A percentile compares a stretch with the other conserved stretches of the same genome.
Evolutionary conservation across 2,113 vertebrate species (phyloP).

Genomic region (Catharus fuscescens): DNA sequence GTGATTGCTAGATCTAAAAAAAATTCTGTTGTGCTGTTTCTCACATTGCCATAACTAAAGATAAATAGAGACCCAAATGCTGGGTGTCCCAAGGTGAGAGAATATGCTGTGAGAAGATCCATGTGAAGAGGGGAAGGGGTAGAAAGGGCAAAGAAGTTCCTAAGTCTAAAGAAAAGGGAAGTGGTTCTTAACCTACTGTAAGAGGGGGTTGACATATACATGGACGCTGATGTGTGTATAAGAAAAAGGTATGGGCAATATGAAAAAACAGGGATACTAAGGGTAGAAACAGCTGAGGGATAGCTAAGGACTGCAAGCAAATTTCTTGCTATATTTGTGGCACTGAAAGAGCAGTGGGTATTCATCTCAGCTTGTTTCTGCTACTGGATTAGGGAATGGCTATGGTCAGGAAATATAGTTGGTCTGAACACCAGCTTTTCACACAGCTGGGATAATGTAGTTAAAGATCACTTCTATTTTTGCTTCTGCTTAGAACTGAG

Average conservation of each 20-base stretch:
- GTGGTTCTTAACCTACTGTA: not conserved
- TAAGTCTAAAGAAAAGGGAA: not conserved
- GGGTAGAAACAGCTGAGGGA: not conserved
- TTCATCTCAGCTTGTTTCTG: not conserved
- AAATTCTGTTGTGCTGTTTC: not conserved
- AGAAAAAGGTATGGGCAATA: not conserved
- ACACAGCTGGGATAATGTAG: not conserved
- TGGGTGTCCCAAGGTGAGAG: not conserved
- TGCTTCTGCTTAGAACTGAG: not conserved
- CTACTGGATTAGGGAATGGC: not conserved
- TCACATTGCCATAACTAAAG: not conserved
- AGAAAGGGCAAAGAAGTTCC: not conserved
- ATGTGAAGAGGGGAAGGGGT: not conserved
- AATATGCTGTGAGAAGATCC: not conserved
- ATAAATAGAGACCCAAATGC: not conserved
- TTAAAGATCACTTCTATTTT: not conserved
- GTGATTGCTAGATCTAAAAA: not conserved
- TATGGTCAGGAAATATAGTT: not conserved
- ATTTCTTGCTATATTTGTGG: not conserved
- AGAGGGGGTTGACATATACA: not conserved
- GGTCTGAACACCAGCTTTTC: not conserved
- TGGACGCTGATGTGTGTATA: accelerated
- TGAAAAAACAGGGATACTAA: not conserved
- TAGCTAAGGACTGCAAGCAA: not conserved
- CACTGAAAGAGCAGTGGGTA: not conserved